Evolutionary conservation across 2,888 invertebrate species (phyloP).

Genomic region (Sericinus montela): DNA sequence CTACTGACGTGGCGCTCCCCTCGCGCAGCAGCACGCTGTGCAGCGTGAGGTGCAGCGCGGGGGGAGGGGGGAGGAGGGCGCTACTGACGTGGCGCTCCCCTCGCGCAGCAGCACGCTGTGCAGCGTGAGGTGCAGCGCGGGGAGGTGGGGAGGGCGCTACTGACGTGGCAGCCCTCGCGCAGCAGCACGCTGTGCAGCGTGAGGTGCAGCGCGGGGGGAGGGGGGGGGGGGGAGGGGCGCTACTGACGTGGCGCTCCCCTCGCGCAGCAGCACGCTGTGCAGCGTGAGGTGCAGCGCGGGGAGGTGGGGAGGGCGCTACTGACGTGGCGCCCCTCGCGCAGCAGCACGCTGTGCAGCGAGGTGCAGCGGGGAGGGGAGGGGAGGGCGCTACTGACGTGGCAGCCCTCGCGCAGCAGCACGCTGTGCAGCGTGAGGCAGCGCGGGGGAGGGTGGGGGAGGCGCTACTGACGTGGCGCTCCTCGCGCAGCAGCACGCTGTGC

Average conservation of each 20-base stretch:
- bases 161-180: too few relatives aligned
- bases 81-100: constrained; percentile 83
- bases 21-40: too few relatives aligned
- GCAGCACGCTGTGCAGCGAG: constrained; percentile 92
- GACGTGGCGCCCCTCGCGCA: constrained; percentile 98
- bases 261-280: constrained; percentile 86
- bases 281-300: constrained; percentile 77
- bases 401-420: too few relatives aligned
- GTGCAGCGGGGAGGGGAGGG: constrained; percentile 86
- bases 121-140: constrained; percentile 90
- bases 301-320: constrained; percentile 56
- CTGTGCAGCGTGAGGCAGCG: too few relatives aligned
- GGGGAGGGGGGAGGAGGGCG: constrained; percentile 87
- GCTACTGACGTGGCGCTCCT: constrained; percentile 93
- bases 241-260: constrained; percentile 85
- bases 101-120: constrained; percentile 90
- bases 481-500: constrained; percentile 93
- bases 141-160: too few relatives aligned
- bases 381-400: constrained; percentile 85
- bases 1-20: too few relatives aligned
- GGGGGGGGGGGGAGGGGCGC: constrained; percentile 86
- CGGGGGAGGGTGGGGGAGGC: too few relatives aligned
- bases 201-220: too few relatives aligned
- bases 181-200: too few relatives aligned
- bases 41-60: too few relatives aligned